Percentiles rank a stretch among this genome's conserved stretches.
Evolutionary conservation across 2,113 vertebrate species (phyloP).

Genomic region (Upupa epops): DNA sequence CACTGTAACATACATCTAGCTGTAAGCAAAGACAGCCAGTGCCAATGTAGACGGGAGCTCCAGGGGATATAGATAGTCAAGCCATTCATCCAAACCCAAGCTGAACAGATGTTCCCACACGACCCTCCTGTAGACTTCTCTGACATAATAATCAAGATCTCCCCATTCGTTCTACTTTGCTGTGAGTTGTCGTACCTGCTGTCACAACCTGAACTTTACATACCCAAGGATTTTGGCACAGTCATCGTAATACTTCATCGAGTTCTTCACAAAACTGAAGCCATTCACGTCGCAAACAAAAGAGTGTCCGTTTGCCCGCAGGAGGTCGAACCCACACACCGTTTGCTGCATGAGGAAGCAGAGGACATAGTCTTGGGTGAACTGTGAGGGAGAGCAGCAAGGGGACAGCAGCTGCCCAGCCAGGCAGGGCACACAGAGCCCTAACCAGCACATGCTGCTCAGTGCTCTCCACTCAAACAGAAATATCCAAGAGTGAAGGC

Average conservation of each 20-base stretch:
- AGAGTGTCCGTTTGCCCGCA: slow-evolving; percentile 94
- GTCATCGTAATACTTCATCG: slow-evolving; percentile 99
- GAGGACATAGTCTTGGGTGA: not conserved
- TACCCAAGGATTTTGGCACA: slow-evolving; percentile 99
- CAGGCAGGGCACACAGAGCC: not conserved
- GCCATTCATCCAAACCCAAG: not conserved
- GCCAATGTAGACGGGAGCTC: not conserved
- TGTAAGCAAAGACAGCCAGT: not conserved
- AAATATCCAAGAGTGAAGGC: not conserved
- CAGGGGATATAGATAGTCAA: not conserved
- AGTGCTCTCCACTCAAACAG: not conserved
- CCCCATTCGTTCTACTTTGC: not conserved
- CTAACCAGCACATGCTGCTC: fast-evolving
- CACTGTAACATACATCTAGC: not conserved
- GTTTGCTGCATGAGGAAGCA: slow-evolving; percentile 86
- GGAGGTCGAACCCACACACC: slow-evolving; percentile 95
- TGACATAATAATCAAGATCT: not conserved
- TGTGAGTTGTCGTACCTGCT: not conserved
- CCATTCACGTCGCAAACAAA: slow-evolving; percentile 98
- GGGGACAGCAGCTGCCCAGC: not conserved
- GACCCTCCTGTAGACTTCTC: not conserved
- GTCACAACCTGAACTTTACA: not conserved
- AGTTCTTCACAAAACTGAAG: slow-evolving; percentile 99
- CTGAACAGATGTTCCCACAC: not conserved
- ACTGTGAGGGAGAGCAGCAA: not conserved